These are phyloP conservation scores for Loriculus beryllinus DNA, from an alignment of 2,797 vertebrate species.

Conservation along the genomic window DNA sequence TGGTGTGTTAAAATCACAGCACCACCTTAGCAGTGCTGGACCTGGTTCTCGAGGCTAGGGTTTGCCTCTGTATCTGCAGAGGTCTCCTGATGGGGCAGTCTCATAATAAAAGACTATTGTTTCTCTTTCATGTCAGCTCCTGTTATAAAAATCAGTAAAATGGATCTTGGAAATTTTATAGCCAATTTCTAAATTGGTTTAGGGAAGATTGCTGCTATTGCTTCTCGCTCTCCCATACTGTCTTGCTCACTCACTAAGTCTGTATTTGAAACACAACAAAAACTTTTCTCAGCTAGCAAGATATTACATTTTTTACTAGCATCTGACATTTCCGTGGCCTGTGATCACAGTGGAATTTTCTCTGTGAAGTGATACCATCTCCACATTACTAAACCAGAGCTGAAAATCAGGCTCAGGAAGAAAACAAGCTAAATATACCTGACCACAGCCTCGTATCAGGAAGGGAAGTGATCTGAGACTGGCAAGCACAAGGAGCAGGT, in stretches of 20 bases:
- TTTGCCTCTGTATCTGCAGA: no score
- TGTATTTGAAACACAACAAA: neutral
- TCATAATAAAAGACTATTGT: neutral
- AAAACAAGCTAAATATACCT: neutral
- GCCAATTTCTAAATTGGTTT: constrained; percentile 24
- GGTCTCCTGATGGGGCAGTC: neutral
- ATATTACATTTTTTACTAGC: neutral
- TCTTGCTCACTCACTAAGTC: neutral
- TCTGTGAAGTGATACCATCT: constrained; percentile 16
- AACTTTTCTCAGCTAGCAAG: constrained; percentile 16
- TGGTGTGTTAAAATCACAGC: no score
- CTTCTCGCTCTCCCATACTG: neutral
- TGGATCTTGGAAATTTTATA: constrained; percentile 54
- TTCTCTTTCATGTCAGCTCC: constrained; percentile 31
- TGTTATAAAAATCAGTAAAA: constrained; percentile 58
- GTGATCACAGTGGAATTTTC: constrained; percentile 47
- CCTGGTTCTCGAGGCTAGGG: no score
- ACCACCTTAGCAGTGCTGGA: no score
- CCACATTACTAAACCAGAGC: constrained; percentile 22
- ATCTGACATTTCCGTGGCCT: constrained; percentile 43
- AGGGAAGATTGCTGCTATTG: constrained; percentile 14
- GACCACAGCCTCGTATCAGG: neutral
- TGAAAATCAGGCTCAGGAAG: neutral
- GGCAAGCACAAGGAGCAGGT: neutral
- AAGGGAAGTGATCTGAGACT: neutral